phyloP scores from a whole-genome alignment of 2,888 invertebrate species.

The Beris chalybata region DNA sequence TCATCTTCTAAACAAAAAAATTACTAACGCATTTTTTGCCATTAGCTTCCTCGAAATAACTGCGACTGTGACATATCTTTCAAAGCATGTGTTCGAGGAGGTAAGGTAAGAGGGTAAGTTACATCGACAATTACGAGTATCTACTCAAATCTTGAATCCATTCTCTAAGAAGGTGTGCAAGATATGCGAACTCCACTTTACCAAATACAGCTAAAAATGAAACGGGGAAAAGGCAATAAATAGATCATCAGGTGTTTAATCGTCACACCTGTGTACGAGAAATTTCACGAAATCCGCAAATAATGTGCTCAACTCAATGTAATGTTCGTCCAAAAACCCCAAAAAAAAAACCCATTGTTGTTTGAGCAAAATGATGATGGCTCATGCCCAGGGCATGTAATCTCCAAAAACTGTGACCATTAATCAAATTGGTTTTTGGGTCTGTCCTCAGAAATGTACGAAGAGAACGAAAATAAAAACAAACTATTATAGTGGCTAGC shows the following conservation, averaged over 20 bases:
- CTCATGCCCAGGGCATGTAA: conserved; percentile 30
- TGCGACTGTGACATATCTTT: too few relatives aligned
- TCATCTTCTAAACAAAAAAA: too few relatives aligned
- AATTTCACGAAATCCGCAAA: conserved; percentile 21
- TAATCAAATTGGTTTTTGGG: conserved; percentile 30
- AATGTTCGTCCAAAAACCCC: not conserved
- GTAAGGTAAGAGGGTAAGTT: too few relatives aligned
- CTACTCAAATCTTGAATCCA: too few relatives aligned
- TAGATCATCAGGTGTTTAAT: conserved; percentile 30
- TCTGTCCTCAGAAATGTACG: conserved; percentile 3
- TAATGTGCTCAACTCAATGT: conserved; percentile 12
- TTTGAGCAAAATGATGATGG: conserved; percentile 25
- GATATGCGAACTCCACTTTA: too few relatives aligned
- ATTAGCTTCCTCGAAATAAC: too few relatives aligned
- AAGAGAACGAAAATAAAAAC: conserved; percentile 1
- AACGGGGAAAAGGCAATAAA: conserved; percentile 19
- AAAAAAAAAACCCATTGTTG: conserved; percentile 15
- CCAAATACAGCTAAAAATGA: too few relatives aligned
- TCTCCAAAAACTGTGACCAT: conserved; percentile 28
- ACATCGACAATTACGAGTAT: too few relatives aligned
- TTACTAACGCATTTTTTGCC: too few relatives aligned
- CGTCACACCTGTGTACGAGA: conserved; percentile 21
- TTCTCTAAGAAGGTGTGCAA: too few relatives aligned
- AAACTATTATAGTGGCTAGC: conserved; percentile 13
- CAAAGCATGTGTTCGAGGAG: too few relatives aligned